These are phyloP conservation scores for Crossaster papposus DNA, from an alignment of 53 echinoderm and acorn worm genomes.

Conservation along the genomic window DNA sequence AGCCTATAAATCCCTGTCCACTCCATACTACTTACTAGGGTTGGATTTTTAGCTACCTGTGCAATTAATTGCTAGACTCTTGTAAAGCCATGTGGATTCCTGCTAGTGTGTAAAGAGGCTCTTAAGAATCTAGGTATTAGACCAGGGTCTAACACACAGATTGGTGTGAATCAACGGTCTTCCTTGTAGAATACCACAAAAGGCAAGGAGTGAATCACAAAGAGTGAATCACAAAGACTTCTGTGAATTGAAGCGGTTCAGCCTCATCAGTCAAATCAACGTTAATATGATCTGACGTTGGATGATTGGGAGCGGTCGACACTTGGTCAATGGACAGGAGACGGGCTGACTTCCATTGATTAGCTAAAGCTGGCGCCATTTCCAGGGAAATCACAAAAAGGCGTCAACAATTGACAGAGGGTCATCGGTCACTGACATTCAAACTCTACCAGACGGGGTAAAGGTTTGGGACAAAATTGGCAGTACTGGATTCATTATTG, in stretches of 20 bases:
- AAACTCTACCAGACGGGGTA: background rate
- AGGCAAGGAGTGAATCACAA: background rate
- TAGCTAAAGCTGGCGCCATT: constrained; percentile 21
- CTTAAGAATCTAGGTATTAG: no score
- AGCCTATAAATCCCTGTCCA: no score
- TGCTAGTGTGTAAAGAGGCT: no score
- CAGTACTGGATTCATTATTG: background rate
- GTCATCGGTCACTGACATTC: constrained; percentile 31
- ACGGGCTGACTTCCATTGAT: background rate
- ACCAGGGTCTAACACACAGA: no score
- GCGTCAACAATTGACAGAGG: background rate
- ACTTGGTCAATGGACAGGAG: background rate
- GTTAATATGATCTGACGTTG: constrained; percentile 22
- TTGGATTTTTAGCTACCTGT: background rate
- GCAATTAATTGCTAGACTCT: no score
- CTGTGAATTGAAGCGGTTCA: background rate
- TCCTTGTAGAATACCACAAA: background rate
- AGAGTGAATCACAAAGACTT: background rate
- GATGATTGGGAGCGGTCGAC: constrained; percentile 19
- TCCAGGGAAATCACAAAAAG: constrained; percentile 17
- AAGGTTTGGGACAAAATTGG: background rate
- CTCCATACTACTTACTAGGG: no score
- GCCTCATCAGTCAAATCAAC: background rate
- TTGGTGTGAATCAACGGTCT: no score
- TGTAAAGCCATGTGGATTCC: no score